phyloP scores from a whole-genome alignment of 2,888 invertebrate species.

The Maniola hyperantus region DNA sequence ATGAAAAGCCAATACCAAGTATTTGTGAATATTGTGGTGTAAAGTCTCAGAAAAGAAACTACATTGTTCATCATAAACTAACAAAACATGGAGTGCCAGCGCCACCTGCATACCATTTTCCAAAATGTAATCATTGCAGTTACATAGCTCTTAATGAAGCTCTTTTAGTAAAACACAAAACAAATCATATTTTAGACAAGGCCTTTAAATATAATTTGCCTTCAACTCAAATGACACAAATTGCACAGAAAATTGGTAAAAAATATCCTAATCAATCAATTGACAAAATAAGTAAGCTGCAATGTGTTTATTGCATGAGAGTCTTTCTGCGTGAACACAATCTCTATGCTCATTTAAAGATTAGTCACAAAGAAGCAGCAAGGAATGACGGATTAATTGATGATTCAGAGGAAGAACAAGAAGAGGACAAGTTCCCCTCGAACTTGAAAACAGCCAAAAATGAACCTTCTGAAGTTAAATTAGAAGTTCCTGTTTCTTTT shows the following conservation, averaged over 20 bases:
- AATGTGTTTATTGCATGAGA: conserved; percentile 89
- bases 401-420: conserved; percentile 75
- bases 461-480: conserved; percentile 49
- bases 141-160: conserved; percentile 89
- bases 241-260: conserved; percentile 79
- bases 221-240: conserved; percentile 46
- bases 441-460: conserved; percentile 39
- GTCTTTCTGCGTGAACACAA: conserved; percentile 86
- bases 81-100: conserved; percentile 90
- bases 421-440: conserved; percentile 38
- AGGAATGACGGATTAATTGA: conserved; percentile 86
- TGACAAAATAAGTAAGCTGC: conserved; percentile 73
- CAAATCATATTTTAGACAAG: conserved; percentile 79
- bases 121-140: conserved; percentile 89
- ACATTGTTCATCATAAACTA: conserved; percentile 90
- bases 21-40: conserved; percentile 94
- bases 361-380: conserved; percentile 85
- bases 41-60: conserved; percentile 87
- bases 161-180: conserved; percentile 87
- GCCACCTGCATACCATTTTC: conserved; percentile 87
- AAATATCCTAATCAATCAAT: conserved; percentile 56
- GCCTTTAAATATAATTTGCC: conserved; percentile 53
- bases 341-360: conserved; percentile 87
- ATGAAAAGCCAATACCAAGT: conserved; percentile 88
- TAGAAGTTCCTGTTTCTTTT: conserved; percentile 56